Evolutionary conservation across 2,113 vertebrate genomes (phyloP).

Genomic region (Alethe diademata): DNA sequence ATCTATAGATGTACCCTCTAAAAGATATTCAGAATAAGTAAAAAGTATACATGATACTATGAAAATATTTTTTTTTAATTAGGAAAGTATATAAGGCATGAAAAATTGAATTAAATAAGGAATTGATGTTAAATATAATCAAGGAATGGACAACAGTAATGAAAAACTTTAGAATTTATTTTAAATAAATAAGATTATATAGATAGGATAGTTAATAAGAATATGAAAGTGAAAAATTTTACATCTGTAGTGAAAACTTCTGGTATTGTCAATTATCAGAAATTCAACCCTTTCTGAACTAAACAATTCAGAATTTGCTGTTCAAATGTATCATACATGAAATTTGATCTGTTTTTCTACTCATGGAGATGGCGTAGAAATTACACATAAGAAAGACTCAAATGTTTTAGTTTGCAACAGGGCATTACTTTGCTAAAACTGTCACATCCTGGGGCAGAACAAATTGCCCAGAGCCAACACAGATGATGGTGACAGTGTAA

Average conservation of each 20-base stretch:
- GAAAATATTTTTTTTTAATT: neutral
- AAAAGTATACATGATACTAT: neutral
- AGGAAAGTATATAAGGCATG: neutral
- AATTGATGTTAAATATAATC: neutral
- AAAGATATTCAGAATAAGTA: neutral
- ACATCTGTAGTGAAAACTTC: neutral
- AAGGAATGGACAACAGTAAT: neutral
- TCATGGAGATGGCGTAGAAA: neutral
- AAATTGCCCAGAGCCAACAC: neutral
- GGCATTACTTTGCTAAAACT: neutral
- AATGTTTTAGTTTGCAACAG: neutral
- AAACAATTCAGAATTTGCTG: neutral
- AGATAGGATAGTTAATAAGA: neutral
- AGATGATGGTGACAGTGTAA: neutral
- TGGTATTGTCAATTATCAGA: neutral
- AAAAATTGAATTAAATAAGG: neutral
- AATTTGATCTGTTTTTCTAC: neutral
- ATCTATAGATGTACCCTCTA: neutral
- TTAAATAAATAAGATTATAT: neutral
- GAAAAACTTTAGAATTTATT: neutral
- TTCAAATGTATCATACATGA: neutral
- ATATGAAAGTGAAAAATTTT: neutral
- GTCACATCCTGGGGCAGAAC: neutral
- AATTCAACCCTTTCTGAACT: neutral
- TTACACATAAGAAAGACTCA: neutral